Evolutionary conservation across 1,140 invertebrate genomes (phyloP).

Genomic region (Sitodiplosis mosellana): DNA sequence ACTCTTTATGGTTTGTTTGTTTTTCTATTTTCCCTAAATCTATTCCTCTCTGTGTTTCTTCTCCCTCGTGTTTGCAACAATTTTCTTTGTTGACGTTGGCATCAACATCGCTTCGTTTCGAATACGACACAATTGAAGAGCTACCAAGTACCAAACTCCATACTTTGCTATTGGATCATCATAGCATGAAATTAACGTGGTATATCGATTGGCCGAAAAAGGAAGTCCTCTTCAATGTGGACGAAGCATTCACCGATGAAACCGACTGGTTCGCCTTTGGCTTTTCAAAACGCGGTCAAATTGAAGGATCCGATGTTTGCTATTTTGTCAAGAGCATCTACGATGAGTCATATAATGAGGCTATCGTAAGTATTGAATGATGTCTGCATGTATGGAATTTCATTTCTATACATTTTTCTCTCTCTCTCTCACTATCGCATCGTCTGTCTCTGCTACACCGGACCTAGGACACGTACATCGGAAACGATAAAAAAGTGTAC

Average conservation of each 20-base stretch:
- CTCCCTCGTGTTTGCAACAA: background rate
- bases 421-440: too few relatives aligned
- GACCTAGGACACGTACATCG: conserved; percentile 53
- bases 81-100: background rate
- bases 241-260: conserved; percentile 23
- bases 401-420: background rate
- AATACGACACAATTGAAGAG: too few relatives aligned
- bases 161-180: conserved; percentile 18
- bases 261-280: conserved; percentile 68
- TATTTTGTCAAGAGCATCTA: conserved; percentile 35
- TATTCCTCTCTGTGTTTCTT: too few relatives aligned
- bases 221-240: conserved; percentile 23
- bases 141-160: conserved; percentile 16
- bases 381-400: background rate
- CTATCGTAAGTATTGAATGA: conserved; percentile 9
- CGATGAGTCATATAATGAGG: conserved; percentile 21
- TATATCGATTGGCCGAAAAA: conserved; percentile 26
- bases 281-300: conserved; percentile 75
- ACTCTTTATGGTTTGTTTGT: too few relatives aligned
- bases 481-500: conserved; percentile 42
- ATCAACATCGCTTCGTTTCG: background rate
- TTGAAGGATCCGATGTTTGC: conserved; percentile 65
- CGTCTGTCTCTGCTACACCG: background rate
- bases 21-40: too few relatives aligned
- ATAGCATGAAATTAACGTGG: conserved; percentile 24